Base-by-base conservation (phyloP, 2,888 invertebrate species). In the Mactromeris polynyma region DNA sequence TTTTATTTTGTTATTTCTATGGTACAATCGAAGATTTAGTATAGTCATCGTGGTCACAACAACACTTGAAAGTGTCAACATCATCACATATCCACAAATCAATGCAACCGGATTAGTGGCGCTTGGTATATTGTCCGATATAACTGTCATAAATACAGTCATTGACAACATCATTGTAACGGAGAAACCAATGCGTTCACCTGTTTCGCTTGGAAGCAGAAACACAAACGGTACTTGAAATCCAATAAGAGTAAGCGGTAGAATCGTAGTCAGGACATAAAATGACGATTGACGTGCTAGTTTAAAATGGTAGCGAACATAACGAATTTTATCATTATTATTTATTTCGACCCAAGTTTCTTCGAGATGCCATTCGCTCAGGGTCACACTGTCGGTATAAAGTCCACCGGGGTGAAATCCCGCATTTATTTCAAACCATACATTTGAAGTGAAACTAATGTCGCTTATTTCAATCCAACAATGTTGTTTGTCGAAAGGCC, bases 121-220 rank as follows among this genome's bases (percentile, higher is more conserved):
- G 31, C 69, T 31, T 33, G 69, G 69, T 69, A 69, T 69, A 69
- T 69, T 33, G 31, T 69, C 69, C 31, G 69, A 69, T 69, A 69
- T 69, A 31, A 69, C 33, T 14, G 69, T 33, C 69, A 69, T 69
- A 33, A 33, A 69, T 0, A 69, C 69, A 33, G 33, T 69, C 31
- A 69, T 31, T 69, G 69, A 69, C n/a, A 69, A 69, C 69, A 69
- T 69, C 69, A 69, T 31, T 31, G 69, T 69, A 2, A 69, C 69
- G 31, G 31, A 31, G 33, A 33, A 69, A 14, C 69, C 69, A 69
- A 69, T 31, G n/a, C 69, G 69, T 31, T 69, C 69, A 31, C 69
- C 69, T 2, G 69, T 31, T 7, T 31, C 69, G 17, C 69, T 69
- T 31, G 69, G 69, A 31, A 69, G 69, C 33, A 69, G 17, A 31